These are phyloP conservation scores for Ypsolopha scabrella DNA, from an alignment of 2,888 invertebrate species.

Conservation along the genomic window DNA sequence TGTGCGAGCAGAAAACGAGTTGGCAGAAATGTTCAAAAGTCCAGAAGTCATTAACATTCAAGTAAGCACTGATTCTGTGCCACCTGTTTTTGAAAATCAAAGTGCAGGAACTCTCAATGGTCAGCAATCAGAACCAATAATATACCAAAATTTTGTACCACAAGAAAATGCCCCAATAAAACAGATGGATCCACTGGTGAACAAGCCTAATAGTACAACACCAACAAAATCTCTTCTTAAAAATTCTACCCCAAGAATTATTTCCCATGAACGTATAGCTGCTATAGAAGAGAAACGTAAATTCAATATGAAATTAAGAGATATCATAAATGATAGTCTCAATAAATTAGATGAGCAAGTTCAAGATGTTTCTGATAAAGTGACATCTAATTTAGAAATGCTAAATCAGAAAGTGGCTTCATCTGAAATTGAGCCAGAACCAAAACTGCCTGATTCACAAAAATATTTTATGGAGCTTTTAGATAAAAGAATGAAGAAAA, in stretches of 20 bases:
- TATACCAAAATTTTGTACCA: too few species aligned
- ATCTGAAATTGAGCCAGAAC: slow-evolving; percentile 6
- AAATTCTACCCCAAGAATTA: background rate
- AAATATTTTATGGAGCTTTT: slow-evolving; percentile 34
- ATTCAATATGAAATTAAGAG: slow-evolving; percentile 53
- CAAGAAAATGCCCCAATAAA: too few species aligned
- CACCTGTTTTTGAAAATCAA: too few species aligned
- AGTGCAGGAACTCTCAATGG: too few species aligned
- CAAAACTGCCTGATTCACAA: slow-evolving; percentile 18
- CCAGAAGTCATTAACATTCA: too few species aligned
- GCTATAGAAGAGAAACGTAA: slow-evolving; percentile 50
- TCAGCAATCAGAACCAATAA: too few species aligned
- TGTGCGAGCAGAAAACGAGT: background rate
- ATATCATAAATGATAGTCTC: slow-evolving; percentile 43
- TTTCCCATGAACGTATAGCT: slow-evolving; percentile 11
- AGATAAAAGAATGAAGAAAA: slow-evolving; percentile 41
- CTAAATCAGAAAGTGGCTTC: background rate
- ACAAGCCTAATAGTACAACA: too few species aligned
- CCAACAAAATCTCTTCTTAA: too few species aligned
- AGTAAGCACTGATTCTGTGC: too few species aligned
- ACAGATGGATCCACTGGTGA: too few species aligned
- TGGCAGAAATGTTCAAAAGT: too few species aligned
- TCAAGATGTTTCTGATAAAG: background rate
- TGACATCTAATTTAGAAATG: background rate
- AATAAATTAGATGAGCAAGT: slow-evolving; percentile 28